These are phyloP conservation scores for Thereva unica DNA, from an alignment of 2,888 invertebrate species.

Conservation along the genomic window DNA sequence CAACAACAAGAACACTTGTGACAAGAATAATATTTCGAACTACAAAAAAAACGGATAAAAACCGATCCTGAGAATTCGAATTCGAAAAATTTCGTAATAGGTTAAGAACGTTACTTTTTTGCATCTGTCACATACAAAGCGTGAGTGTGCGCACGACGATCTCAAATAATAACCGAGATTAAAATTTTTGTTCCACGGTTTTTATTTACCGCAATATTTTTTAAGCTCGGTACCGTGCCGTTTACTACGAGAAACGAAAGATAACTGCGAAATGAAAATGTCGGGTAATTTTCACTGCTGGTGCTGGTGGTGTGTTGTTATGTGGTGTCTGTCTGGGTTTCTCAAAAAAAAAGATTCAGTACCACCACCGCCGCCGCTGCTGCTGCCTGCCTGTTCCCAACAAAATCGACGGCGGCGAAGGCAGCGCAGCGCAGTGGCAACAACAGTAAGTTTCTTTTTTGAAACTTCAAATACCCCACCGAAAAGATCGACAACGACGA, in stretches of 20 bases:
- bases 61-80: too few relatives aligned
- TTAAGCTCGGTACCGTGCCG: conserved; percentile 43
- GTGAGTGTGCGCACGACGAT: neutral
- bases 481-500: neutral
- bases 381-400: too few relatives aligned
- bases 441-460: neutral
- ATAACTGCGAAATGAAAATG: conserved; percentile 51
- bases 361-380: conserved; percentile 28
- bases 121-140: too few relatives aligned
- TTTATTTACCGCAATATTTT: conserved; percentile 13
- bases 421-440: neutral
- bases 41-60: too few relatives aligned
- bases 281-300: conserved; percentile 40
- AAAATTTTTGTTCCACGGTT: neutral
- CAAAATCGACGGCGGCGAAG: neutral
- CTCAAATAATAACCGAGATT: conserved; percentile 1
- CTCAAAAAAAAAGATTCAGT: conserved; percentile 11
- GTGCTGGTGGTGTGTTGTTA: neutral
- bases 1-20: too few relatives aligned
- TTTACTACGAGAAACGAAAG: conserved; percentile 53
- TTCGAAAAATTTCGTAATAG: too few relatives aligned
- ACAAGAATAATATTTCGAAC: too few relatives aligned
- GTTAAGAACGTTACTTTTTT: too few relatives aligned
- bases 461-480: conserved; percentile 11
- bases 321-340: too few relatives aligned